Base-by-base conservation (phyloP, 2,113 vertebrate genomes). In the Thymallus thymallus region DNA sequence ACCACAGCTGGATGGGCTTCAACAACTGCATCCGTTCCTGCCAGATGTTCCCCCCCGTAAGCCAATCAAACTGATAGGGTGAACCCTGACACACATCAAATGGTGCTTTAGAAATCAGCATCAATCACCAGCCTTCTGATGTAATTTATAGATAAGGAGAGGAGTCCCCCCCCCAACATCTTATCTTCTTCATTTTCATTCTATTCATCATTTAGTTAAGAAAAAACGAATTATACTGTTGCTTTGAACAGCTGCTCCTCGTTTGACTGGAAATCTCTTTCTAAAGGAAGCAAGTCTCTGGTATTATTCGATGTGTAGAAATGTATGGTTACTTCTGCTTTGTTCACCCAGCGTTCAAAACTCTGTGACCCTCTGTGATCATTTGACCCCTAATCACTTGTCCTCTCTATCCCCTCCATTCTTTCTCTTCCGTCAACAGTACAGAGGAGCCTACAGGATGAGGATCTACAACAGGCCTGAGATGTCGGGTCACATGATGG, bases 401-500 rank as follows among this genome's bases (percentile, higher is more conserved):
- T n/a, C 16, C 45, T 13, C 16, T 23, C 26, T 13, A 18, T 64
- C 16, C 7, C n/a, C 51, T 45, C 72, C 26, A 6, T 18, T 66
- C 58, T 23, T 6, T 69, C 5, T 45, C 64, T 45, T 41, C 78
- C 46, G 29, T 68, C 22, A 69, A 68, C 87, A 93, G 90, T 92
- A 93, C 61, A 90, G 90, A 76, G 91, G 92, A 80, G 80, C 85
- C 76, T 93, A 89, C 78, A 80, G 60, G 78, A 89, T 94, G 90
- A 88, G 87, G 77, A 82, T 93, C 81, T 93, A 86, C 41, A 90
- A 91, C 82, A 87, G 87, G 24, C 92, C 94, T 1, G 85, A 92
- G 51, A 81, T 90, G 62, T 60, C 86, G 71, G 92, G 92, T 78
- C 87, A 88, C 73, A 88, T 84, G 46, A 88, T 88, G 73, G 93